Base-by-base conservation (phyloP, 2,888 invertebrate genomes). In the Amorpha juglandis region DNA sequence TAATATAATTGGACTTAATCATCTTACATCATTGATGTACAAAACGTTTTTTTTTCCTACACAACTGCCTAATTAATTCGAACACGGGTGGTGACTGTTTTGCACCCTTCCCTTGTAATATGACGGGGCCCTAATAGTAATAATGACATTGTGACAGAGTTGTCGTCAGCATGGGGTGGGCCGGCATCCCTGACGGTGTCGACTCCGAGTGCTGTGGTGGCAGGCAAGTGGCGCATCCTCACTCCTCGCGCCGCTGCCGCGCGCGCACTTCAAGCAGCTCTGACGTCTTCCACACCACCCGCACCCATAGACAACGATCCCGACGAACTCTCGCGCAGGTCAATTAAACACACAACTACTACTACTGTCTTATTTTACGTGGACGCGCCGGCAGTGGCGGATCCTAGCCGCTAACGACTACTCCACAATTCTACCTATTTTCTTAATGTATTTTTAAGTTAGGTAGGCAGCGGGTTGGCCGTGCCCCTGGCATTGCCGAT, bases 161-260 rank as follows among this genome's bases (percentile, higher is more conserved):
- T 82, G 51, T 68, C 75, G 6, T 67, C 63, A 33, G 48, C 69
- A 53, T 80, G 82, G 78, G 67, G 67, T 45, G 70, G 8, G 67
- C 53, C 50, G 50, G 62, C 63, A 21, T 38, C 68, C 64, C 63
- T 71, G 69, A 71, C 69, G 12, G 51, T 47, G 38, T 65, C 68
- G 38, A 47, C 62, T 19, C 66, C 70, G 68, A 65, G 48, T 62
- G 51, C 42, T 69, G 63, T 11, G 64, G 48, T 48, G 70, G 78
- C 74, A n/a, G 79, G 79, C 64, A 67, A 65, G 19, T 87, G 87
- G 87, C 84, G 86, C 65, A 71, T 80, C 75, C 77, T 75, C 77
- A 78, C 79, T 50, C 87, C 78, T 48, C 83, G 83, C 33, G 71
- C 76, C 6, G 78, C 74, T 35, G 84, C 82, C 12, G 70, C 67